Conservation (phyloP, 2,888 invertebrate species). For the Polydrusus tereticollis region DNA sequence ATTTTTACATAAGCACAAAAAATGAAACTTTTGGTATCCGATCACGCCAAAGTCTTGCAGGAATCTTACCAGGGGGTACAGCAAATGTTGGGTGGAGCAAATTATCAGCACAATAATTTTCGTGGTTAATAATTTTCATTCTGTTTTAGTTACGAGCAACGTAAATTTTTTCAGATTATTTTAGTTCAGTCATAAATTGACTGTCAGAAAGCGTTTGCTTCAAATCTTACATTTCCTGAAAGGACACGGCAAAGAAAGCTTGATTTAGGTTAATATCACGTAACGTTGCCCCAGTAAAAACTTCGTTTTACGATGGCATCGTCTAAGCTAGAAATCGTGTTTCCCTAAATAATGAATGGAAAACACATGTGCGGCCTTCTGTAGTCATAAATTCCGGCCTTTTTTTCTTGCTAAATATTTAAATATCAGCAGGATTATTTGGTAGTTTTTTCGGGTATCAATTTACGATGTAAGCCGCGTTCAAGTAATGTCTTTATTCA, state of each 20-base stretch:
- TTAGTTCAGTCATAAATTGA: too few relatives aligned
- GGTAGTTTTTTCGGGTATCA: background rate
- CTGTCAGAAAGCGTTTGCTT: too few relatives aligned
- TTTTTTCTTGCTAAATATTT: conserved; percentile 4
- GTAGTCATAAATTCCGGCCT: conserved; percentile 1
- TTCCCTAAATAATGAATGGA: conserved; percentile 11
- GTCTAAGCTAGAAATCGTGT: conserved; percentile 12
- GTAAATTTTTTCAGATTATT: too few relatives aligned
- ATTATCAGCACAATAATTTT: too few relatives aligned
- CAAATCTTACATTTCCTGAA: background rate
- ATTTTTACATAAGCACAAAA: too few relatives aligned
- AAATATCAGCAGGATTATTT: conserved; percentile 1
- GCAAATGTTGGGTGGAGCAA: too few relatives aligned
- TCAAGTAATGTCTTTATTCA: background rate
- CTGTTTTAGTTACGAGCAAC: too few relatives aligned
- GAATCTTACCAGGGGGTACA: too few relatives aligned
- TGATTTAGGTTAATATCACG: conserved; percentile 34
- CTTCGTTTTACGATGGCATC: conserved; percentile 20
- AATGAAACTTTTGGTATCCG: too few relatives aligned
- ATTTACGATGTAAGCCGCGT: background rate
- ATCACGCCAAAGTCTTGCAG: too few relatives aligned
- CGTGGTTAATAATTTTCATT: too few relatives aligned
- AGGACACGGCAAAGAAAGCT: background rate
- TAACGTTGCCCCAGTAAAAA: conserved; percentile 27
- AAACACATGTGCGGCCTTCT: background rate